These are phyloP conservation scores for Oscheius sp. DNA, from an alignment of 2,888 invertebrate genomes.

Conservation along the genomic window DNA sequence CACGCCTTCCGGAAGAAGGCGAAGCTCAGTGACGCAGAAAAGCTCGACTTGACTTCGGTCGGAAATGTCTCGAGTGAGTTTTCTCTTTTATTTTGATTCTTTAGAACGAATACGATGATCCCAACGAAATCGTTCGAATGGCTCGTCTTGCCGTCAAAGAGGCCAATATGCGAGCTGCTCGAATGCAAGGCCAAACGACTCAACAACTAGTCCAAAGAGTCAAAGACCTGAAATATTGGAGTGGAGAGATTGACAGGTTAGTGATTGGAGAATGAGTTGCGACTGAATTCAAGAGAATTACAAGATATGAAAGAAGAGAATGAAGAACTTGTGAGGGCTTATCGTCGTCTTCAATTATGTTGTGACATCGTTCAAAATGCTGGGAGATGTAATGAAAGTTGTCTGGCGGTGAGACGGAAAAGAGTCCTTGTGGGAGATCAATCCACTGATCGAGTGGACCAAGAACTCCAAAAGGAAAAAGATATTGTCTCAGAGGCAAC, in stretches of 20 bases:
- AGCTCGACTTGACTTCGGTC: neutral
- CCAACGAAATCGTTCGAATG: conserved; percentile 63
- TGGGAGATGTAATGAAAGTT: conserved; percentile 56
- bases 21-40: neutral
- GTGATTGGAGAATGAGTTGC: neutral
- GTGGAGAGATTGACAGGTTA: conserved; percentile 66
- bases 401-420: conserved; percentile 62
- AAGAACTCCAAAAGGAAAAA: conserved; percentile 62
- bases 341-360: conserved; percentile 56
- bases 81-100: neutral
- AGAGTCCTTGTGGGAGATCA: conserved; percentile 62
- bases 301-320: conserved; percentile 65
- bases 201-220: conserved; percentile 64
- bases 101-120: conserved; percentile 60
- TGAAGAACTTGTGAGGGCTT: conserved; percentile 60
- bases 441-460: conserved; percentile 59
- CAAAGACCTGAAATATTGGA: conserved; percentile 67
- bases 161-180: conserved; percentile 62
- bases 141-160: conserved; percentile 66
- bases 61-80: conserved; percentile 21
- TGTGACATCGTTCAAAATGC: conserved; percentile 52
- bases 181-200: conserved; percentile 65
- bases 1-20: conserved; percentile 1
- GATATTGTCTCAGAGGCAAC: conserved; percentile 55
- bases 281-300: conserved; percentile 48